Evolutionary conservation across 92 coral and sea anemone genomes (phyloP), one percentile per base, ranked within the genome.

Genomic region (Epizoanthus illoricatus): DNA sequence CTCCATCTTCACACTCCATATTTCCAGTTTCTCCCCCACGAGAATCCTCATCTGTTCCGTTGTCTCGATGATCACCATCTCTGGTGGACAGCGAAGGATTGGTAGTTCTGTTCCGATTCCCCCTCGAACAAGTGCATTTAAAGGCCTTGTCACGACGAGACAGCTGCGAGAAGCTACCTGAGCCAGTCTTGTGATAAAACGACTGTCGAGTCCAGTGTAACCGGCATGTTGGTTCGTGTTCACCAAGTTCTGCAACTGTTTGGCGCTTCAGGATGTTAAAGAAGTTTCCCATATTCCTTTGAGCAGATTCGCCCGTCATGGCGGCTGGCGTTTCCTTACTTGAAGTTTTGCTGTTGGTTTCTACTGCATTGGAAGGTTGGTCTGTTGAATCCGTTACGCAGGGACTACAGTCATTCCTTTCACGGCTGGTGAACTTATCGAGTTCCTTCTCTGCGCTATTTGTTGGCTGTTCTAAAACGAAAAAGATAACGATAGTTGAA

Each of bases 181-280:
- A 28, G 49, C 66, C 80, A 33, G 65, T 57, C 19, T 56, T 74
- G 42, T 74, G 80, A 55, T 33, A 74, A 74, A 74, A 74, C 5
- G 80, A 74, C 65, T 74, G 80, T 17, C 80, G 80, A 28, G 65
- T 33, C 80, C 80, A 74, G 66, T 74, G 80, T 64, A 74, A 21
- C 18, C 80, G 80, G 12, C 80, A 55, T 3, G 80, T 55, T 47
- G 15, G 65, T 21, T 74, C 80, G 16, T 74, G 80, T 16, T 74
- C 24, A 10, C 80, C 80, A 16, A 74, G 65, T 64, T 55, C 65
- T 20, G 80, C 80, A 23, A 74, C 28, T 11, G 80, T 74, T 5
- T 23, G 65, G 4, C 80, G 57, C 43, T 57, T 74, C 4, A 74
- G 65, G 5, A 56, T 64, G 80, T 74, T 36, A 28, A 74, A 74